Percentiles rank a stretch among this genome's conserved stretches.
These are phyloP conservation scores for Sebastes ruberrimus DNA, from an alignment of 2,797 vertebrate species.

Conservation along the genomic window DNA sequence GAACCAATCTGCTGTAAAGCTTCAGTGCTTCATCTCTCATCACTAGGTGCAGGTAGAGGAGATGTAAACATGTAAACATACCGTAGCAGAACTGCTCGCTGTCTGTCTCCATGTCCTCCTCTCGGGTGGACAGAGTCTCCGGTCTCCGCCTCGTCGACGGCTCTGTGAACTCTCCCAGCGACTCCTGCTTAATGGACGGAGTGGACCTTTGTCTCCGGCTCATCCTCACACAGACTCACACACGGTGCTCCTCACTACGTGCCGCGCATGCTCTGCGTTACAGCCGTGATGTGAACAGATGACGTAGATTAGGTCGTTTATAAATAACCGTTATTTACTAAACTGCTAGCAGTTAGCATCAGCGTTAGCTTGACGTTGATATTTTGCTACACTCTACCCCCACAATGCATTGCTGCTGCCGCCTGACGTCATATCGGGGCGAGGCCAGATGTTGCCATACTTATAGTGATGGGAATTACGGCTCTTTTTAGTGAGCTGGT, in stretches of 20 bases:
- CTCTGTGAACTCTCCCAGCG: too few relatives aligned
- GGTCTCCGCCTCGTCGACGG: not conserved
- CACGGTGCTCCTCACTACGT: not conserved
- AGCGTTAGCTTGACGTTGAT: not conserved
- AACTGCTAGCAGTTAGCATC: too few relatives aligned
- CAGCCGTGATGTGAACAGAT: not conserved
- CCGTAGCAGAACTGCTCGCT: slow-evolving; percentile 39
- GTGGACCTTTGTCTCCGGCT: too few relatives aligned
- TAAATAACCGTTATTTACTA: not conserved
- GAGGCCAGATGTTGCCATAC: not conserved
- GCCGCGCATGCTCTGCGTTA: not conserved
- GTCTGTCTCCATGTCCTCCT: slow-evolving; percentile 24
- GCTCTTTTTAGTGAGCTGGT: too few relatives aligned
- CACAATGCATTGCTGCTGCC: not conserved
- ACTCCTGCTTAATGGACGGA: not conserved
- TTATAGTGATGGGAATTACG: too few relatives aligned
- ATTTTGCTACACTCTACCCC: not conserved
- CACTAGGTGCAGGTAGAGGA: too few relatives aligned
- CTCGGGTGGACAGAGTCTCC: not conserved
- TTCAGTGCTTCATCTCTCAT: too few relatives aligned
- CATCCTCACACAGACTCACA: not conserved
- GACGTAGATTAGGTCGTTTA: not conserved
- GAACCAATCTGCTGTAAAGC: too few relatives aligned
- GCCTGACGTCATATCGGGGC: not conserved
- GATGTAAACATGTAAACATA: not conserved